Evolutionary conservation across 2,113 vertebrate species (phyloP).

Genomic region (Tricholaema leucomelas): DNA sequence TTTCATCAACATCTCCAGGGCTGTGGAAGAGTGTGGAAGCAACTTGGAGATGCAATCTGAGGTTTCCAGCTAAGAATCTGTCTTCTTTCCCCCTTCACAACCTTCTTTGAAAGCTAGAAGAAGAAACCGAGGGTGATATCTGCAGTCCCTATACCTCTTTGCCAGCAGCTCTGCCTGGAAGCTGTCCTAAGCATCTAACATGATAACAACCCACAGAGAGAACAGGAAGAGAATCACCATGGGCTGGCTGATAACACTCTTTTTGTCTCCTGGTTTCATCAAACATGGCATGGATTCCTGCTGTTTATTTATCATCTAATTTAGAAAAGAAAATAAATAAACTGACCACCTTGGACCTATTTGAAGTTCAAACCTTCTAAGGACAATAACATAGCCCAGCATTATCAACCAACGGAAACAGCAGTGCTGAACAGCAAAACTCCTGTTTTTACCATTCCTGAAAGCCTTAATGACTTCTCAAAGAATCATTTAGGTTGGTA

Average conservation of each 20-base stretch:
- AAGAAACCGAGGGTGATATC: not conserved
- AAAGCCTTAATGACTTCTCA: not conserved
- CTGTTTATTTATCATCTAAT: not conserved
- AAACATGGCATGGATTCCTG: not conserved
- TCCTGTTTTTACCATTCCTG: not conserved
- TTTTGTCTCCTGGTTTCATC: not conserved
- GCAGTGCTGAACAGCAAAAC: not conserved
- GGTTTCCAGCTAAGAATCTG: not conserved
- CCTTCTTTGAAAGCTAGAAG: not conserved
- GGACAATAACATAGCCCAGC: not conserved
- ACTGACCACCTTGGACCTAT: not conserved
- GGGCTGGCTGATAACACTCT: not conserved
- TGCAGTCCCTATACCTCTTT: not conserved
- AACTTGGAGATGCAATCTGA: not conserved
- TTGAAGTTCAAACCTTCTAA: not conserved
- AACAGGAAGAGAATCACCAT: not conserved
- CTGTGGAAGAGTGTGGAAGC: not conserved
- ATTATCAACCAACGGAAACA: not conserved
- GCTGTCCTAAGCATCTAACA: not conserved
- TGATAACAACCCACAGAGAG: fast-evolving
- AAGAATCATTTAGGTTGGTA: not conserved
- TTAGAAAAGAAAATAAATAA: not conserved
- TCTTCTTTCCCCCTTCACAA: not conserved
- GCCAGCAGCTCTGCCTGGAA: not conserved
- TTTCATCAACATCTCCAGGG: not conserved